These are phyloP conservation scores for Sebastes nivosus DNA, from an alignment of 2,797 vertebrate species.

Conservation along the genomic window DNA sequence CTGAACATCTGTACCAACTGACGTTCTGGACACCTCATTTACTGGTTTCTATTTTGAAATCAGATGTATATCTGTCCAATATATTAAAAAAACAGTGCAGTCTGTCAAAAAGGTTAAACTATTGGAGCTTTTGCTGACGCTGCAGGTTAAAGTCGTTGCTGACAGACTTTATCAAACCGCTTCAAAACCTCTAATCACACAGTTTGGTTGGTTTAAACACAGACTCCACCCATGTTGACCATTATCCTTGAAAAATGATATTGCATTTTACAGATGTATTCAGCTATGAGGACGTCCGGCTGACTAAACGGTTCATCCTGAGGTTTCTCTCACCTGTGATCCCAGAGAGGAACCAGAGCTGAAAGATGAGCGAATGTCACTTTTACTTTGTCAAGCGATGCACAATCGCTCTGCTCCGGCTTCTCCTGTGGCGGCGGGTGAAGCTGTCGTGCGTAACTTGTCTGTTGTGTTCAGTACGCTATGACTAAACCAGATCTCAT, in stretches of 20 bases:
- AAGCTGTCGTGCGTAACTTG: slow-evolving; percentile 4
- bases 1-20: background rate
- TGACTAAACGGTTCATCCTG: background rate
- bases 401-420: background rate
- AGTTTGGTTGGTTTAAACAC: background rate
- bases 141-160: background rate
- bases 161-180: background rate
- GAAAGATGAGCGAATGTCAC: slow-evolving; percentile 12
- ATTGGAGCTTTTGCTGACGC: background rate
- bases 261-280: background rate
- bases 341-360: background rate
- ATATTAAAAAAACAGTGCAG: background rate
- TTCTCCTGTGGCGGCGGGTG: background rate
- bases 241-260: background rate
- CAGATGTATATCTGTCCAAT: background rate
- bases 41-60: background rate
- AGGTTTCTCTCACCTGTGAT: background rate
- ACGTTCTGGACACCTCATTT: background rate
- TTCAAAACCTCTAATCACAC: background rate
- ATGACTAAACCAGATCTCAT: slow-evolving; percentile 3
- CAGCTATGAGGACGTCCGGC: background rate
- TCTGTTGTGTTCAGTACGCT: slow-evolving; percentile 6
- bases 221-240: background rate
- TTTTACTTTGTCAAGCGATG: slow-evolving; percentile 14
- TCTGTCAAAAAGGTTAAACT: background rate